Conservation (phyloP, 37 sponge, comb jelly and placozoan species). For the Halichondria panicea region DNA sequence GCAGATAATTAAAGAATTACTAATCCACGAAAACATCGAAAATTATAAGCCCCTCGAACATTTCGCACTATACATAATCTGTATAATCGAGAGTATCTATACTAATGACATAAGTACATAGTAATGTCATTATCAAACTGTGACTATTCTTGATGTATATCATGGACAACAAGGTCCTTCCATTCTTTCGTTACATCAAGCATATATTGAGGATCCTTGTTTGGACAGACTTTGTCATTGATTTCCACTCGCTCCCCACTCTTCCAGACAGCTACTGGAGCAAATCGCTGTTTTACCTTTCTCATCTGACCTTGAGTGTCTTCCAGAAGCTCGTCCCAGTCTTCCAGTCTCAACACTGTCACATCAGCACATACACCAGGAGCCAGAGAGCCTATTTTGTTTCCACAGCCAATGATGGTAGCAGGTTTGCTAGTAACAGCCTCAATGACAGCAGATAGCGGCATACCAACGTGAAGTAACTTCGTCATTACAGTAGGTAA, state of each 20-base stretch:
- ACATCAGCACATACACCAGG: constrained; percentile 37
- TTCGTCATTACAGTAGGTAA: constrained; percentile 46
- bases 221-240: constrained; percentile 19
- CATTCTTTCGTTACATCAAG: neutral
- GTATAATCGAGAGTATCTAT: too few species aligned
- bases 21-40: too few species aligned
- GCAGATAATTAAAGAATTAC: too few species aligned
- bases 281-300: constrained; percentile 15
- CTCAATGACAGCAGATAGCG: constrained; percentile 33
- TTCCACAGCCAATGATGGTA: neutral
- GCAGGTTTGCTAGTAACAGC: constrained; percentile 52
- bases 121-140: too few species aligned
- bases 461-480: constrained; percentile 52
- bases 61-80: too few species aligned
- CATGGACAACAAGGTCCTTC: too few species aligned
- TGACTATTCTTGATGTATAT: too few species aligned
- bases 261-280: constrained; percentile 42
- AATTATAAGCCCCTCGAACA: too few species aligned
- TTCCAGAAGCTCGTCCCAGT: constrained; percentile 32
- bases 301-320: constrained; percentile 39
- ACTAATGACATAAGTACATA: too few species aligned
- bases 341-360: constrained; percentile 26
- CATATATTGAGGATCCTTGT: neutral
- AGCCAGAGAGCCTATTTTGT: constrained; percentile 16
- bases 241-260: constrained; percentile 16